A percentile compares a stretch with the other conserved stretches of the same genome.
Evolutionary conservation across 2,113 vertebrate species (phyloP).

Genomic region (Desmodus rotundus): DNA sequence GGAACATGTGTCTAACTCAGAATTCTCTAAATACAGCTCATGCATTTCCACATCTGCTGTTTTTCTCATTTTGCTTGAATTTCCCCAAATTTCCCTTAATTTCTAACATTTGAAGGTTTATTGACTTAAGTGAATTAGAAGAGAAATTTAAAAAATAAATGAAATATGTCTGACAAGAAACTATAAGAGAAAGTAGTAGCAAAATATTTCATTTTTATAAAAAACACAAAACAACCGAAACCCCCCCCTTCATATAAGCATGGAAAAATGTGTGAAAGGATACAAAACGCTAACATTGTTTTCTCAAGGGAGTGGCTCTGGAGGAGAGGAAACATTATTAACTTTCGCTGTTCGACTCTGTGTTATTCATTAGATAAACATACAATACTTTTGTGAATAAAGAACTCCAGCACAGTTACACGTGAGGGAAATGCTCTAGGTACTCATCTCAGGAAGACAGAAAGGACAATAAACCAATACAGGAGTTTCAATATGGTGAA

Average conservation of each 20-base stretch:
- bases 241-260: neutral
- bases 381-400: neutral
- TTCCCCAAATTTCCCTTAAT: neutral
- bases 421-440: neutral
- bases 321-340: neutral
- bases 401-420: neutral
- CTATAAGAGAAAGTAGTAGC: neutral
- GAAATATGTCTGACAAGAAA: neutral
- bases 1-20: neutral
- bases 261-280: neutral
- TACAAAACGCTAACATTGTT: neutral
- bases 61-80: neutral
- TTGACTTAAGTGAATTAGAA: neutral
- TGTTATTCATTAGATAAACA: neutral
- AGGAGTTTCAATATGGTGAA: neutral
- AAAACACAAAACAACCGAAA: neutral
- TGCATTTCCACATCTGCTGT: neutral
- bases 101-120: neutral
- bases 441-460: neutral
- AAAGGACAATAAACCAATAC: neutral
- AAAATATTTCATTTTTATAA: neutral
- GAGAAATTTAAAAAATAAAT: neutral
- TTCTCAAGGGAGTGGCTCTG: neutral
- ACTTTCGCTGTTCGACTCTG: neutral
- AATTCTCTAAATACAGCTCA: neutral